phyloP scores from a whole-genome alignment of 2,113 vertebrate genomes.

The Geococcyx californianus region DNA sequence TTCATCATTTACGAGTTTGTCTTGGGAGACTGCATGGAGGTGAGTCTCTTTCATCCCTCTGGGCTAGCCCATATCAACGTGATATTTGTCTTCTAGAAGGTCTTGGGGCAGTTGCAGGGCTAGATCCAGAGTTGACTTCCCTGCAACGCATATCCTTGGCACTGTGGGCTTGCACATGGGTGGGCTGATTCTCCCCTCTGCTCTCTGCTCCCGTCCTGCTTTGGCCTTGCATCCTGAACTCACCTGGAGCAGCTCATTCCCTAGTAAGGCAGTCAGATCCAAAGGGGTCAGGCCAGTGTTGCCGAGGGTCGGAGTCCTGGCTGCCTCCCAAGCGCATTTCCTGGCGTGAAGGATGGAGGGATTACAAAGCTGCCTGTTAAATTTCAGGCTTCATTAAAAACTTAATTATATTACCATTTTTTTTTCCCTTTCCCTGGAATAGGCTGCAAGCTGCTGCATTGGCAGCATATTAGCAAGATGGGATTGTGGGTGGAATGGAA shows the following conservation, averaged over 20 bases:
- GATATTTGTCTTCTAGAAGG: neutral
- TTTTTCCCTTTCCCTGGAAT: neutral
- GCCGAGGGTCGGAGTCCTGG: neutral
- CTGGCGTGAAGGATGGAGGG: neutral
- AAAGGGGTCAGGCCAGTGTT: neutral
- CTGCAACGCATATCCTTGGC: neutral
- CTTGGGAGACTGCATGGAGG: conserved; percentile 92
- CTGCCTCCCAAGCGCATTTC: neutral
- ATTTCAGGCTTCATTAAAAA: conserved; percentile 54
- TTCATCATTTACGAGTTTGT: conserved; percentile 94
- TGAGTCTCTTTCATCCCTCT: conserved; percentile 48
- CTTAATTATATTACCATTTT: conserved; percentile 22
- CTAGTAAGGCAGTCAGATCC: neutral
- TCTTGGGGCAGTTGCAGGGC: neutral
- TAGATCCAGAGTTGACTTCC: neutral
- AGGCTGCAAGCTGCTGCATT: conserved; percentile 9
- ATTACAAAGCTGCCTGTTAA: conserved; percentile 34
- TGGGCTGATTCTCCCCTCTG: neutral
- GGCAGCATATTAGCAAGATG: neutral
- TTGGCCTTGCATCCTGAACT: neutral
- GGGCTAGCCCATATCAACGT: neutral
- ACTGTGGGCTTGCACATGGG: neutral
- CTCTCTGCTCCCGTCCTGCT: neutral
- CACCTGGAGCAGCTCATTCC: neutral
- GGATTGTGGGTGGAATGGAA: neutral